phyloP scores from a whole-genome alignment of 2,113 vertebrate genomes.

The Seriola rivoliana region DNA sequence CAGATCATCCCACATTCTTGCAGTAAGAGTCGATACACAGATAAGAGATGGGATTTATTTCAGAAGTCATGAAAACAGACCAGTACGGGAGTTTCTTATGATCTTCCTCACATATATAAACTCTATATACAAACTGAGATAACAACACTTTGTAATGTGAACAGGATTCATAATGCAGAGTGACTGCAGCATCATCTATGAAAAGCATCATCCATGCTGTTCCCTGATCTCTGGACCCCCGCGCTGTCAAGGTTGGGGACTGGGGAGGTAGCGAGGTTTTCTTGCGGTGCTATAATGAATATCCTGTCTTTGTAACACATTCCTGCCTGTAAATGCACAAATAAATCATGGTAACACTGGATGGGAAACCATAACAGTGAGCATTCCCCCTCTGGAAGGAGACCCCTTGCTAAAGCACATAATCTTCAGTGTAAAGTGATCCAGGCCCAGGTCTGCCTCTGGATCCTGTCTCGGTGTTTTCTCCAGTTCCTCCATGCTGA shows the following conservation, averaged over 20 bases:
- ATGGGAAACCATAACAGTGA: constrained; percentile 62
- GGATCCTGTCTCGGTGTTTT: constrained; percentile 62
- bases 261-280: constrained; percentile 21
- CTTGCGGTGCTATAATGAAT: constrained; percentile 50
- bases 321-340: constrained; percentile 61
- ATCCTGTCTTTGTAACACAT: constrained; percentile 56
- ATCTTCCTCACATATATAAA: neutral
- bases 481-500: constrained; percentile 46
- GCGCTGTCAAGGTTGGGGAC: constrained; percentile 2
- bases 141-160: constrained; percentile 16
- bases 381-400: constrained; percentile 32
- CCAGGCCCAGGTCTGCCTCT: constrained; percentile 60
- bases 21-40: neutral
- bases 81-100: neutral
- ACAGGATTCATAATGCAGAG: neutral
- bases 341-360: constrained; percentile 63
- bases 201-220: constrained; percentile 40
- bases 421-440: constrained; percentile 74
- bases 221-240: constrained; percentile 26
- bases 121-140: neutral
- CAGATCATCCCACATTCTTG: constrained; percentile 3
- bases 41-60: constrained; percentile 1
- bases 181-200: constrained; percentile 20
- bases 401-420: constrained; percentile 64
- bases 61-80: neutral